Conservation (phyloP, 2,113 vertebrate species). For the Erpornis zantholeuca region DNA sequence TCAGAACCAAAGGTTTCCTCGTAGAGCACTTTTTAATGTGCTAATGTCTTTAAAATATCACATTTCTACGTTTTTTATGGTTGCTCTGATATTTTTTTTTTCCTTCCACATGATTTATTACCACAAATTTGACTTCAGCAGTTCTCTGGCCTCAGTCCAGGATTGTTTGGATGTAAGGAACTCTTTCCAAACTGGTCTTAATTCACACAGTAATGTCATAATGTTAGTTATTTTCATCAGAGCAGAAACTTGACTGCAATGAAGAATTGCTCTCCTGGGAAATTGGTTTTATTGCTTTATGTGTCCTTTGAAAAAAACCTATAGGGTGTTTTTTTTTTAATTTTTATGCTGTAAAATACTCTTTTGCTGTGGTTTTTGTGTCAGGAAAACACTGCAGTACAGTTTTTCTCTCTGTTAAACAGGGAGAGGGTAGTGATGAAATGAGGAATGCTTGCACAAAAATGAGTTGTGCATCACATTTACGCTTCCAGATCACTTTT, state of each 20-base stretch:
- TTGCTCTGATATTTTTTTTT: background rate
- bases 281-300: background rate
- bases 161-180: background rate
- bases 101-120: background rate
- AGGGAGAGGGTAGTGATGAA: background rate
- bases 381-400: background rate
- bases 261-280: background rate
- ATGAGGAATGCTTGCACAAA: background rate
- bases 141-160: background rate
- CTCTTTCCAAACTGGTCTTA: background rate
- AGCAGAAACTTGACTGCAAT: background rate
- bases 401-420: background rate
- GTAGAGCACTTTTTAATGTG: background rate
- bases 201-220: background rate
- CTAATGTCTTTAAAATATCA: background rate
- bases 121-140: background rate
- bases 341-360: background rate
- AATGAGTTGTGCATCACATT: background rate
- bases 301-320: background rate
- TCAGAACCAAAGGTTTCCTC: background rate
- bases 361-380: background rate
- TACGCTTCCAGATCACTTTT: background rate
- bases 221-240: background rate
- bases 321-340: rapidly evolving
- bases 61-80: background rate